Percentiles rank a stretch among this genome's conserved stretches.
These are phyloP conservation scores for Theonella swinhoei DNA, from an alignment of 37 sponge, comb jelly and placozoan genomes.

Conservation along the genomic window DNA sequence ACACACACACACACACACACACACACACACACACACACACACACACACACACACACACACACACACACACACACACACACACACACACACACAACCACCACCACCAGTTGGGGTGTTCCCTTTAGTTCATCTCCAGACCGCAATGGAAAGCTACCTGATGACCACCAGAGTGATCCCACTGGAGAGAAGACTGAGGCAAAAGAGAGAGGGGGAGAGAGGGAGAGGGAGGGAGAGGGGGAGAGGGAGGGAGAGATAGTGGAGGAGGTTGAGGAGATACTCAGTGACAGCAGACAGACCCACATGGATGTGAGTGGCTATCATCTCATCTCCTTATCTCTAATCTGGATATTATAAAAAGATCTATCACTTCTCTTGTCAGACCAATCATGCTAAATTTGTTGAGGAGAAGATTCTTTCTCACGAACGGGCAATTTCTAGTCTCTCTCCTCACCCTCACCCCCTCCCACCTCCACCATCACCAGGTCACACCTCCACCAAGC, in stretches of 20 bases:
- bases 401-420: conserved; percentile 32
- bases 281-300: background rate
- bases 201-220: background rate
- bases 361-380: too few species aligned
- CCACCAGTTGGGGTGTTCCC: conserved; percentile 15
- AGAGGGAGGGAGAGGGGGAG: background rate
- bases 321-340: background rate
- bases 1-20: too few species aligned
- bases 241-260: background rate
- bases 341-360: too few species aligned
- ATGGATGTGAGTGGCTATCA: background rate
- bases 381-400: conserved; percentile 3
- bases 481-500: background rate
- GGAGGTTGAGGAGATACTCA: background rate
- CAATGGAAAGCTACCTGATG: background rate
- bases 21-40: too few species aligned
- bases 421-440: conserved; percentile 1
- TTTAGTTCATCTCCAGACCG: background rate
- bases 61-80: too few species aligned
- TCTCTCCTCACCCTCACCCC: background rate
- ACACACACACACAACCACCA: too few species aligned
- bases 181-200: background rate
- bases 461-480: background rate
- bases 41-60: too few species aligned
- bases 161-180: background rate